Evolutionary conservation across 2,888 invertebrate genomes (phyloP), one percentile per base, ranked within the genome.

Genomic region (Alloscopus bannaensis): DNA sequence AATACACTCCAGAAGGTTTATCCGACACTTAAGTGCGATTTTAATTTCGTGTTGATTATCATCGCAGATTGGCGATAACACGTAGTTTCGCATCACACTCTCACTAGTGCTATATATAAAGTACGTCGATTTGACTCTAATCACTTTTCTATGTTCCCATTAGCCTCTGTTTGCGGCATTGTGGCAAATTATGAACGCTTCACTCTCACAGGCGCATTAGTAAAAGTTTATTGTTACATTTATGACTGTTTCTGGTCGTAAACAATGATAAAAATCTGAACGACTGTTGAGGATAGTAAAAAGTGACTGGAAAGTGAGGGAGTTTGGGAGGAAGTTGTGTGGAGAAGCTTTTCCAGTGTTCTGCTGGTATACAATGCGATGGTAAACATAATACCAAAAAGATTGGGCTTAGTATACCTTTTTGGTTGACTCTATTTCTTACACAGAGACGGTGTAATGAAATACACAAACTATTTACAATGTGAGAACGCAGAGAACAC

Each of bases 201-300:
- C 71, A 72, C 72, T 72, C 72, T 72, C 72, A 72, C 64, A 57
- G 66, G 66, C 59, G 59, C 59, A 75, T 75, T 75, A 75, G 75
- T 59, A 75, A 45, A 66, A 66, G 42, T 75, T 75, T 75, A 75
- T 75, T 75, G 66, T 59, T 75, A 75, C 75, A 66, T 75, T 75
- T 75, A 75, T 75, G 66, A 40, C 47, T 40, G 57, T 75, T 75
- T 66, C 66, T 59, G 50, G 59, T 66, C 75, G 26, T 75, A 75
- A 75, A 75, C 66, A 29, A 66, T 66, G 75, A 75, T 75, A 75
- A 75, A 57, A 75, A 52, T 52, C 64, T 65, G 72, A 73, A 55
- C 64, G 55, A 73, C 72, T 73, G 64, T 57, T 73, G 72, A 73
- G n/a, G n/a, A n/a, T 64, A 73, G 72, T 73, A 55, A 73, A n/a